Evolutionary conservation across 2,797 vertebrate species (phyloP).

Genomic region (Cirrhinus molitorella): DNA sequence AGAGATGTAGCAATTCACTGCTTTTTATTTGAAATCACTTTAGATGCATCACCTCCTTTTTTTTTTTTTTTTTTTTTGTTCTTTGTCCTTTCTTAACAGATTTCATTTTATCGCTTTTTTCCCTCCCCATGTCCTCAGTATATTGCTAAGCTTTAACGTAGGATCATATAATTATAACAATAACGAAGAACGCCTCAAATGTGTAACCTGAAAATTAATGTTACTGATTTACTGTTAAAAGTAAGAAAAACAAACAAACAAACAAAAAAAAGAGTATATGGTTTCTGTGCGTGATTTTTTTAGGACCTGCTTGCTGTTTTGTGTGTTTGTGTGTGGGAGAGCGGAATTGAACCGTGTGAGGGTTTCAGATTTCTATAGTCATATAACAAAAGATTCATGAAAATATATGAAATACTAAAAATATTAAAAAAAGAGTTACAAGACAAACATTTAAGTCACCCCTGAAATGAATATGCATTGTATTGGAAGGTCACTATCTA

Average conservation of each 20-base stretch:
- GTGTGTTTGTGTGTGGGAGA: constrained; percentile 74
- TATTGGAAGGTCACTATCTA: constrained; percentile 81
- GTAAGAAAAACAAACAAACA: constrained; percentile 77
- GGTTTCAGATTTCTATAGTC: constrained; percentile 85
- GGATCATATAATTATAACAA: constrained; percentile 79
- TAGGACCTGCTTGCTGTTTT: constrained; percentile 80
- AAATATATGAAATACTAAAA: constrained; percentile 71
- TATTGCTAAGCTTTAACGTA: constrained; percentile 92
- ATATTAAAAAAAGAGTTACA: constrained; percentile 59
- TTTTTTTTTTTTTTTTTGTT: constrained; percentile 37
- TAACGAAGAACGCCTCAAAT: constrained; percentile 88
- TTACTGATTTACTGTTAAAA: constrained; percentile 85
- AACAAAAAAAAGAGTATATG: constrained; percentile 81
- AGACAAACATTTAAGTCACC: constrained; percentile 77
- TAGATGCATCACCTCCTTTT: constrained; percentile 68
- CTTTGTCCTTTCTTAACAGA: constrained; percentile 73
- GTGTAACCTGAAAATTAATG: constrained; percentile 86
- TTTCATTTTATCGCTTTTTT: constrained; percentile 77
- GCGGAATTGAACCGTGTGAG: constrained; percentile 83
- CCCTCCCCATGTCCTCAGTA: constrained; percentile 76
- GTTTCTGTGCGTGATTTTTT: constrained; percentile 83
- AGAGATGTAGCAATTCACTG: constrained; percentile 78
- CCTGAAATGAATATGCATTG: constrained; percentile 84
- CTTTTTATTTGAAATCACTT: constrained; percentile 74
- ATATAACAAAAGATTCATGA: constrained; percentile 81